Conservation (phyloP, 2,113 vertebrate genomes). For the Motacilla alba region DNA sequence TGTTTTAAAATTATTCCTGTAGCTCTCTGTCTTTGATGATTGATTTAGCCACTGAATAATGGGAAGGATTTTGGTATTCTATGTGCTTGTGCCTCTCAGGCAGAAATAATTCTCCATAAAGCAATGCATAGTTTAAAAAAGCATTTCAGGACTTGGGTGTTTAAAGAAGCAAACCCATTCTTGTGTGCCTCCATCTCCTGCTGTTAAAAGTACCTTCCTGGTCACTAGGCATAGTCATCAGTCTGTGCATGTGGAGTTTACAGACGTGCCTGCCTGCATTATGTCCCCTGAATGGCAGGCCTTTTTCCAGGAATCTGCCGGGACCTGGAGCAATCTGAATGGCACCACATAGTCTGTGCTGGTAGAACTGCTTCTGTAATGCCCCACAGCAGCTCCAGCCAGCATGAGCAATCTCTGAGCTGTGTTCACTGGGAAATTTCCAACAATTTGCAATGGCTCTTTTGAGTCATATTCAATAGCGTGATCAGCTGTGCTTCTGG, state of each 20-base stretch:
- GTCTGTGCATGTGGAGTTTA: neutral
- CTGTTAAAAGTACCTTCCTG: neutral
- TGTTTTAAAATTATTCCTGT: constrained; percentile 67
- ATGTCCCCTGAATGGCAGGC: neutral
- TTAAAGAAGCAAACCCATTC: neutral
- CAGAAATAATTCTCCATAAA: neutral
- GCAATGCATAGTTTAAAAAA: neutral
- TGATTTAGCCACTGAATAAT: neutral
- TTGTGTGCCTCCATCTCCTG: neutral
- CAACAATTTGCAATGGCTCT: neutral
- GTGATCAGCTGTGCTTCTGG: neutral
- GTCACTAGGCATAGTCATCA: neutral
- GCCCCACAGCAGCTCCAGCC: neutral
- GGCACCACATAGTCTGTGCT: neutral
- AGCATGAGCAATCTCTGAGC: neutral
- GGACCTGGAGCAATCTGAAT: neutral
- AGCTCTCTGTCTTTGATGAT: neutral
- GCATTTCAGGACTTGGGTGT: neutral
- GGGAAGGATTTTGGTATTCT: neutral
- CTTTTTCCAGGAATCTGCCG: neutral
- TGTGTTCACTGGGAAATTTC: neutral
- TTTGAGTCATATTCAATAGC: neutral
- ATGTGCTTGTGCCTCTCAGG: neutral
- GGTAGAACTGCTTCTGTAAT: neutral
- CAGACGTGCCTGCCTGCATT: neutral